phyloP scores from a whole-genome alignment of 1,140 invertebrate genomes.

The Uloborus diversus region DNA sequence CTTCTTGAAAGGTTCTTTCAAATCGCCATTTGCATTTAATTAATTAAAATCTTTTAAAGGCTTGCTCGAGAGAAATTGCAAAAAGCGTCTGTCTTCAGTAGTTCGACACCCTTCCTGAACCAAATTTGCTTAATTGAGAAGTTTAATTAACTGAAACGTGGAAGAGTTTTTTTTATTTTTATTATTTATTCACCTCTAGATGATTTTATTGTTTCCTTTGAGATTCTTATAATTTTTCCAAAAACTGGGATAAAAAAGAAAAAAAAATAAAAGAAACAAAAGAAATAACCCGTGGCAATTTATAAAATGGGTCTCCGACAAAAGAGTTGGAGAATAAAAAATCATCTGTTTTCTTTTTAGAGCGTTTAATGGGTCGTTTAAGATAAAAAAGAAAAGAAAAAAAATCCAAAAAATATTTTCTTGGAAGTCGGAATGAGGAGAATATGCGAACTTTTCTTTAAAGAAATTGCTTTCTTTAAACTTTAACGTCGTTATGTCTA shows the following conservation, averaged over 20 bases:
- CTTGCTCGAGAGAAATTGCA: neutral
- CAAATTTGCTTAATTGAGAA: slow-evolving; percentile 48
- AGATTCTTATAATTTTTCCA: slow-evolving; percentile 51
- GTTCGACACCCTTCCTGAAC: neutral
- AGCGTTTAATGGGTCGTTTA: slow-evolving; percentile 47
- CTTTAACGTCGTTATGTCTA: slow-evolving; percentile 19
- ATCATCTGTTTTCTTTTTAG: slow-evolving; percentile 30
- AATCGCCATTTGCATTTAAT: slow-evolving; percentile 48
- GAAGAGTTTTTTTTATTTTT: slow-evolving; percentile 8
- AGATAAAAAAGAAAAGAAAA: no score
- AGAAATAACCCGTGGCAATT: slow-evolving; percentile 42
- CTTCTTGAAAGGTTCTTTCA: slow-evolving; percentile 43
- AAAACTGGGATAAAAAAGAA: slow-evolving; percentile 4
- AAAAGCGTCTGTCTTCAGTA: slow-evolving; percentile 26
- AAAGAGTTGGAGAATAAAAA: slow-evolving; percentile 16
- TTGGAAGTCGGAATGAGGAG: slow-evolving; percentile 11
- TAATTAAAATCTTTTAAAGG: slow-evolving; percentile 46
- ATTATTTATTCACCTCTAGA: slow-evolving; percentile 45
- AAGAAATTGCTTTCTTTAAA: slow-evolving; percentile 44
- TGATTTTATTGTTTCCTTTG: slow-evolving; percentile 46
- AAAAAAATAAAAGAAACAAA: slow-evolving; percentile 8
- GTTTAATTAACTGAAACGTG: slow-evolving; percentile 43
- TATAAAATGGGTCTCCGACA: slow-evolving; percentile 49
- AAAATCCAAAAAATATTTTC: slow-evolving; percentile 7
- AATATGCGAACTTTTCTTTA: slow-evolving; percentile 17